Conservation (phyloP, 2,888 invertebrate species). For the Isotomurus palustris region DNA sequence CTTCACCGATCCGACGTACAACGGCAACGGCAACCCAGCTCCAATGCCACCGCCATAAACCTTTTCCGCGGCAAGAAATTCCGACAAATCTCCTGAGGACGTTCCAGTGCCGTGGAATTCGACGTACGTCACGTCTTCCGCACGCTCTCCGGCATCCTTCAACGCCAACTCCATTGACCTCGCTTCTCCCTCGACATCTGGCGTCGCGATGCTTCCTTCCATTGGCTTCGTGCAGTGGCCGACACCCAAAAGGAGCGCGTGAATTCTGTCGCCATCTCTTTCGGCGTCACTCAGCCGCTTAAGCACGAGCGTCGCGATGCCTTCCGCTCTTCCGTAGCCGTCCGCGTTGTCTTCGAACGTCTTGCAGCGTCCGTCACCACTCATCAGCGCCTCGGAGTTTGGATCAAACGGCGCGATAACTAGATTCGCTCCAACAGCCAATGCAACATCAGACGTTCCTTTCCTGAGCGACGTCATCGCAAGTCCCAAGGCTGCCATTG, state of each 20-base stretch:
- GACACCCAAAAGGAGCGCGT: constrained; percentile 9
- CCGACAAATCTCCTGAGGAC: too few species aligned
- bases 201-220: constrained; percentile 10
- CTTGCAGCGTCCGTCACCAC: constrained; percentile 1
- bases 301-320: constrained; percentile 8
- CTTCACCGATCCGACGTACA: constrained; percentile 2
- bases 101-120: constrained; percentile 24
- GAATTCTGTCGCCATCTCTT: constrained; percentile 13
- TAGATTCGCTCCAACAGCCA: constrained; percentile 19
- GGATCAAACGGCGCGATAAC: constrained; percentile 10
- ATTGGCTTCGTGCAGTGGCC: constrained; percentile 9
- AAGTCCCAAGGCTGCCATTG: constrained; percentile 13
- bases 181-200: constrained; percentile 6
- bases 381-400: not conserved
- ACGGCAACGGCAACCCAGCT: too few species aligned
- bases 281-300: constrained; percentile 15
- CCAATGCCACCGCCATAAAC: too few species aligned
- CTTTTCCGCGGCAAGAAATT: too few species aligned
- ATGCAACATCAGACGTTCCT: constrained; percentile 5
- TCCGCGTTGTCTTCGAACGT: constrained; percentile 8
- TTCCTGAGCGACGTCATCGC: constrained; percentile 9
- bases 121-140: constrained; percentile 10
- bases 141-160: not conserved
- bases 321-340: constrained; percentile 17
- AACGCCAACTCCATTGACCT: constrained; percentile 10